Base-by-base conservation (phyloP, 1,140 invertebrate species). In the Trypoxylus dichotomus region DNA sequence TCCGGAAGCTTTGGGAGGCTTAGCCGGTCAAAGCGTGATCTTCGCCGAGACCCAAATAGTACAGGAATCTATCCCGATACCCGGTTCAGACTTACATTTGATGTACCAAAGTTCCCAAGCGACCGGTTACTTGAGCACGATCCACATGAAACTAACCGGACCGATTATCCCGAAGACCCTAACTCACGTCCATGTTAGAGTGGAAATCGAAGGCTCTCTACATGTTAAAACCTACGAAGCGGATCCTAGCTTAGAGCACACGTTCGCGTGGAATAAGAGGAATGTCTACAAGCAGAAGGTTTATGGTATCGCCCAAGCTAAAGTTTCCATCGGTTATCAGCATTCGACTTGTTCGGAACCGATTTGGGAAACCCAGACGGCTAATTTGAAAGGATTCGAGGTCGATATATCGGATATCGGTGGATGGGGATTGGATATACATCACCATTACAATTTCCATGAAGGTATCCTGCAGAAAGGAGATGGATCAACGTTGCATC, bases 201-300 rank as follows among this genome's bases (percentile, higher is more conserved):
- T 96, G 0, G 93, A 96, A 80, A 95, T 98, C 71, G 96, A 98
- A 86, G 97, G 97, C 1, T 95, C 95, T 1, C 88, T 97, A 13
- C 94, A 96, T 85, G 93, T 95, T 7, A 95, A 96, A 86, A 94
- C 93, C 1, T 98, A 99, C 85, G 97, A 99, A 86, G 97, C 97
- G 0, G 97, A 98, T 86, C 94, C 96, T 0, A 95, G 97, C 84
- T 88, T 99, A 32, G 96, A 94, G 58, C 97, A 98, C 86, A 96
- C 95, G 0, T 99, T 97, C 85, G 94, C 96, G 0, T 99, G 98
- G 98, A 97, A 98, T 86, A 97, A 98, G 85, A 88, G 95, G 75
- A 99, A 99, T 86, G 96, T 98, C 25, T 99, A 98, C 86, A 95
- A 97, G 83, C 97, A 99, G 87, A 98, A 98, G 88, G 94, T 97